Conservation (phyloP, 2,113 vertebrate genomes). For the Rhipidura dahli region DNA sequence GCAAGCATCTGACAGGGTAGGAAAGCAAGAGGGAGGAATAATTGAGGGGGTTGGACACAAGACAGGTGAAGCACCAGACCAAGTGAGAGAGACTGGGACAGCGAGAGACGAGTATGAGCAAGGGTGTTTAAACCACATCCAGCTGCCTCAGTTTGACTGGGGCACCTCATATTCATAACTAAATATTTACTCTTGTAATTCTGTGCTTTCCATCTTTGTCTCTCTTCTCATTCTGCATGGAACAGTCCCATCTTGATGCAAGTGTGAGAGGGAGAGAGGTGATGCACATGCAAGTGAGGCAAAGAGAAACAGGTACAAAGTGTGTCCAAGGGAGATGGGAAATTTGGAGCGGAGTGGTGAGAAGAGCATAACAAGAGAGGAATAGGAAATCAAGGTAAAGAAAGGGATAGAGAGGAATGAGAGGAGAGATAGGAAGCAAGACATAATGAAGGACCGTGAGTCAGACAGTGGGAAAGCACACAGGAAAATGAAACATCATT, state of each 20-base stretch:
- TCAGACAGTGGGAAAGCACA: background rate
- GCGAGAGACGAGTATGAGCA: background rate
- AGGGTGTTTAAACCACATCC: background rate
- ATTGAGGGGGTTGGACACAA: fast-evolving
- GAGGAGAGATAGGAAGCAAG: background rate
- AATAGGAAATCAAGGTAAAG: background rate
- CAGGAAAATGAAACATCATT: background rate
- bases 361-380: background rate
- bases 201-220: background rate
- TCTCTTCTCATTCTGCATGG: background rate
- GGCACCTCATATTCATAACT: background rate
- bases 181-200: background rate
- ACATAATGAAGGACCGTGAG: background rate
- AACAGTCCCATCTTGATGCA: background rate
- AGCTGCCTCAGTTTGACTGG: background rate
- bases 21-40: background rate
- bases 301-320: background rate
- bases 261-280: background rate
- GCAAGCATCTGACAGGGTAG: background rate
- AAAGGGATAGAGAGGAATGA: background rate
- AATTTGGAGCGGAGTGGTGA: fast-evolving
- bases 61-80: background rate
- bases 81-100: background rate
- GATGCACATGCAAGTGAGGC: background rate
- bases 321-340: background rate